Percentiles rank a stretch among this genome's conserved stretches.
Conservation (phyloP, 1,140 invertebrate genomes). For the Zophobas atratus region DNA sequence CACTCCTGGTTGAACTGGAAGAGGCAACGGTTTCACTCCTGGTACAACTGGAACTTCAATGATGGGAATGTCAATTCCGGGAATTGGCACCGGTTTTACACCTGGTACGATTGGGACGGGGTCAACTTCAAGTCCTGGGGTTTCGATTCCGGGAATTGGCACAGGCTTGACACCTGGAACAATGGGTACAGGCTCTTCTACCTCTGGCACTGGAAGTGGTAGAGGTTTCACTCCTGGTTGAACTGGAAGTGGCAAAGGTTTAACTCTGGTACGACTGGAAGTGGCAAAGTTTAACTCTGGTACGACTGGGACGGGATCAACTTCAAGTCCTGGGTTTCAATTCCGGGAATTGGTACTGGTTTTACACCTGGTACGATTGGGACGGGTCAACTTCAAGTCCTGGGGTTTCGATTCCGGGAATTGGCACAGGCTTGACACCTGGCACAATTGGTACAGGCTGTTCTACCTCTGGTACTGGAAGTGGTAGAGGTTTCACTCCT, state of each 20-base stretch:
- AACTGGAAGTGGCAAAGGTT: background rate
- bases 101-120: constrained; percentile 1
- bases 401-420: constrained; percentile 2
- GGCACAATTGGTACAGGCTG: constrained; percentile 16
- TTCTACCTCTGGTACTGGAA: constrained; percentile 18
- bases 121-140: constrained; percentile 10
- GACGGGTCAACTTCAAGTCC: background rate
- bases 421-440: constrained; percentile 17
- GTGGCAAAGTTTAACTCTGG: constrained; percentile 1
- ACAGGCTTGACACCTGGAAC: constrained; percentile 2
- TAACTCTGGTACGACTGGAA: constrained; percentile 22
- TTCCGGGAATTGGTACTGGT: constrained; percentile 11
- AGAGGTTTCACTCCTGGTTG: constrained; percentile 28
- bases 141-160: constrained; percentile 11
- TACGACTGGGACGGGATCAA: constrained; percentile 20
- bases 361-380: constrained; percentile 7
- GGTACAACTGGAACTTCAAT: constrained; percentile 5
- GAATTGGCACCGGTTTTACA: constrained; percentile 8
- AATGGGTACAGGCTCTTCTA: background rate
- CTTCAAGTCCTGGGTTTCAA: constrained; percentile 16
- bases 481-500: constrained; percentile 17
- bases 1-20: too few relatives aligned
- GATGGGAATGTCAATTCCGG: too few relatives aligned
- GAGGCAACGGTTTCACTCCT: too few relatives aligned
- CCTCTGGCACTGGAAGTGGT: background rate